Evolutionary conservation across 2,888 invertebrate genomes (phyloP).

Genomic region (Drosophila anomalata): DNA sequence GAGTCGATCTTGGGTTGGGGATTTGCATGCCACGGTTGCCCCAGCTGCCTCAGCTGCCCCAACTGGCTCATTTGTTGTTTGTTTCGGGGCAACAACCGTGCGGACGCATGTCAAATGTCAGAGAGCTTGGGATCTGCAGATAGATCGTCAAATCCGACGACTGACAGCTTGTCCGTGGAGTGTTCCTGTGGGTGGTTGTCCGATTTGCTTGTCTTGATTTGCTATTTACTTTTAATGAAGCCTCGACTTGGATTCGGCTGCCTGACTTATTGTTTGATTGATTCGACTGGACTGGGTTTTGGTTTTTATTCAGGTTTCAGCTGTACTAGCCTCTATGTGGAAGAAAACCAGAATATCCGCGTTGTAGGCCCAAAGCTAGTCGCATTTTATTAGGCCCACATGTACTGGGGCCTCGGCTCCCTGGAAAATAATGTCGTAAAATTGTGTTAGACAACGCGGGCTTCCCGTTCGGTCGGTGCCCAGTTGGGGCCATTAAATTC

Average conservation of each 20-base stretch:
- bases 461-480: slow-evolving; percentile 33
- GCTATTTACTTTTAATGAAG: slow-evolving; percentile 66
- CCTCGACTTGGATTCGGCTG: slow-evolving; percentile 26
- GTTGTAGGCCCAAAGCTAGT: slow-evolving; percentile 26
- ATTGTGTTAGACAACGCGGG: slow-evolving; percentile 17
- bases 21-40: slow-evolving; percentile 29
- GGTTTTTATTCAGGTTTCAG: slow-evolving; percentile 7
- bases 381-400: slow-evolving; percentile 45
- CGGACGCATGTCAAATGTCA: slow-evolving; percentile 80
- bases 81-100: slow-evolving; percentile 19
- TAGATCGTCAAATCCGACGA: slow-evolving; percentile 55
- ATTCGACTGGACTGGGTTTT: slow-evolving; percentile 28
- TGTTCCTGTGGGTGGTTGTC: slow-evolving; percentile 54
- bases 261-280: slow-evolving; percentile 57
- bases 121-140: slow-evolving; percentile 47
- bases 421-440: slow-evolving; percentile 46
- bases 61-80: slow-evolving; percentile 50
- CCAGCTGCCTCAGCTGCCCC: too few species aligned
- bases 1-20: slow-evolving; percentile 37
- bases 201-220: slow-evolving; percentile 42
- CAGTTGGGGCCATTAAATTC: slow-evolving; percentile 43
- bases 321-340: not conserved
- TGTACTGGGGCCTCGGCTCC: slow-evolving; percentile 20
- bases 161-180: slow-evolving; percentile 54
- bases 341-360: slow-evolving; percentile 30